Evolutionary conservation across 2,113 vertebrate genomes (phyloP).

Genomic region (Dasyurus viverrinus): DNA sequence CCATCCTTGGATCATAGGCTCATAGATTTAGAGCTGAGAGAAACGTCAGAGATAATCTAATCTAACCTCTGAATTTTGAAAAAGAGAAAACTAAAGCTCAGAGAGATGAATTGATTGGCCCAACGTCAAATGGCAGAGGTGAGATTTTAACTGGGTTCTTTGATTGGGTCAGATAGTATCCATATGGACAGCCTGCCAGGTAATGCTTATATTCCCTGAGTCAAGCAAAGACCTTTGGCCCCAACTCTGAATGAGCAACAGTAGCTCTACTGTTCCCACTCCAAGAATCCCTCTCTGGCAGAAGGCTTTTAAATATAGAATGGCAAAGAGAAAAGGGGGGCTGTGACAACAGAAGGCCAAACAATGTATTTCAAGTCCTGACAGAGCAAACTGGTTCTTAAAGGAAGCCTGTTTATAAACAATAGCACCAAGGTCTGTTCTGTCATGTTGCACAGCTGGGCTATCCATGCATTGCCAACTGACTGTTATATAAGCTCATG

Average conservation of each 20-base stretch:
- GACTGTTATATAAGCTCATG: conserved; percentile 50
- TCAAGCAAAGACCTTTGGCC: conserved; percentile 76
- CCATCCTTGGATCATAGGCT: background rate
- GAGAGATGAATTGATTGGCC: background rate
- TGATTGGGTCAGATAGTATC: background rate
- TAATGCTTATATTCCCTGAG: conserved; percentile 67
- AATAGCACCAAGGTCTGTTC: conserved; percentile 72
- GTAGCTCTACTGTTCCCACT: conserved; percentile 74
- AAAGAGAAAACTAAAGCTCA: background rate
- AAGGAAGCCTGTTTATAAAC: conserved; percentile 73
- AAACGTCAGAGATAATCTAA: background rate
- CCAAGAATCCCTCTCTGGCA: conserved; percentile 74
- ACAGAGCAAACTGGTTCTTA: conserved; percentile 67
- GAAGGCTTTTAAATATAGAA: conserved; percentile 73
- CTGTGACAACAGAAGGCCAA: conserved; percentile 72
- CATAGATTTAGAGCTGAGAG: background rate
- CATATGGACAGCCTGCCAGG: conserved; percentile 72
- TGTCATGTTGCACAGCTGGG: conserved; percentile 68
- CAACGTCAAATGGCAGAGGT: background rate
- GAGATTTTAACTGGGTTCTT: background rate
- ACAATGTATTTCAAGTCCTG: conserved; percentile 75
- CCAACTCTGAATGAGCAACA: conserved; percentile 69
- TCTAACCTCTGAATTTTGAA: background rate
- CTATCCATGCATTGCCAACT: conserved; percentile 62
- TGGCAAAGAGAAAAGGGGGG: conserved; percentile 39